Conservation (phyloP, 2,888 invertebrate genomes). For the Chaitophorus viminalis region DNA sequence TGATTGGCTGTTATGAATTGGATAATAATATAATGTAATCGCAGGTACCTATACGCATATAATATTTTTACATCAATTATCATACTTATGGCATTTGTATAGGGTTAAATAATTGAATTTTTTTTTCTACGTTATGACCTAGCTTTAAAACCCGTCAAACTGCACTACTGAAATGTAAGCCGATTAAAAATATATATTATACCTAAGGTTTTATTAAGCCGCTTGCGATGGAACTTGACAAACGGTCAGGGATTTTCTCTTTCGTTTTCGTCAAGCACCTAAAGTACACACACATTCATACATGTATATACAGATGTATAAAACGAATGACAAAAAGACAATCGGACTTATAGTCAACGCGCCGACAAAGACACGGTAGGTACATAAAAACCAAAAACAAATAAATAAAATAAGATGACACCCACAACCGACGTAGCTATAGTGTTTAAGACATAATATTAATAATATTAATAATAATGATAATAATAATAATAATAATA, state of each 20-base stretch:
- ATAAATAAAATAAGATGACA: no score
- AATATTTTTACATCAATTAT: background rate
- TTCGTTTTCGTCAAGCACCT: constrained; percentile 9
- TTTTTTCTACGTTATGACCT: background rate
- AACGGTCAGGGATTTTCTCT: constrained; percentile 14
- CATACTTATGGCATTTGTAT: background rate
- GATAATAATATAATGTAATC: background rate
- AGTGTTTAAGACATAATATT: no score
- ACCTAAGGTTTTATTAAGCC: background rate
- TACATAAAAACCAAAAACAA: no score
- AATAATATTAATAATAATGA: no score
- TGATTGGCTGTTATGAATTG: no score
- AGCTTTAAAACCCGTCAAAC: constrained; percentile 3
- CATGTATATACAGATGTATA: no score
- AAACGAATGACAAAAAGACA: no score
- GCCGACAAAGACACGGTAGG: no score
- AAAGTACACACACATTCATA: no score
- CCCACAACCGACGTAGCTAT: no score
- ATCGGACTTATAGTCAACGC: no score
- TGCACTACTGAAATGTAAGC: background rate
- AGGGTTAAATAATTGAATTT: background rate
- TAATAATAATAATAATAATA: no score
- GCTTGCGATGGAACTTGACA: constrained; percentile 13
- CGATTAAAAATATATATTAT: constrained; percentile 23
- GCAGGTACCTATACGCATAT: background rate